Percentiles rank a stretch among this genome's conserved stretches.
These are phyloP conservation scores for Sebastes diaconus DNA, from an alignment of 2,797 vertebrate genomes.

Conservation along the genomic window DNA sequence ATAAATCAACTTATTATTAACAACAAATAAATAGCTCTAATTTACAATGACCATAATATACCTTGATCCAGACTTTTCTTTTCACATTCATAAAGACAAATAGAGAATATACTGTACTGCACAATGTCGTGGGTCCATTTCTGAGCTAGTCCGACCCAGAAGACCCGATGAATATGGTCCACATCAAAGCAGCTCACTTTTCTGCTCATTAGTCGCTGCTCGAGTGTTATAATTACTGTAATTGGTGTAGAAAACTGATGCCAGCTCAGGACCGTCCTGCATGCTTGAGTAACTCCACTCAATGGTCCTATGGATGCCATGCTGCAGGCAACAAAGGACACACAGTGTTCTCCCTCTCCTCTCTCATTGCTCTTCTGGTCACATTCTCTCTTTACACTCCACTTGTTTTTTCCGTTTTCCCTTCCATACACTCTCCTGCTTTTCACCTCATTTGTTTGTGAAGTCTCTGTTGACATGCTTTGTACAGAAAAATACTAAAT, in stretches of 20 bases:
- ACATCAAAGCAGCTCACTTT: slow-evolving; percentile 12
- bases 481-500: background rate
- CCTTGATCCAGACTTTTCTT: background rate
- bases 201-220: slow-evolving; percentile 42
- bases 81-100: background rate
- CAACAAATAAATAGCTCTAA: too few relatives aligned
- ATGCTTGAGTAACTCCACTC: slow-evolving; percentile 63
- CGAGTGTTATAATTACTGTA: slow-evolving; percentile 53
- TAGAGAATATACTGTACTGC: background rate
- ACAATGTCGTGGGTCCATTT: background rate
- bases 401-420: background rate
- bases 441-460: background rate
- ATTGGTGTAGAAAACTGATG: slow-evolving; percentile 55
- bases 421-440: background rate
- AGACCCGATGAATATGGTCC: background rate
- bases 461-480: background rate
- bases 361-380: slow-evolving; percentile 47
- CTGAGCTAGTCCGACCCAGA: background rate
- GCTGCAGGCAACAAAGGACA: slow-evolving; percentile 48
- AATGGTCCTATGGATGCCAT: slow-evolving; percentile 39
- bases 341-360: background rate
- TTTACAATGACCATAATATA: background rate
- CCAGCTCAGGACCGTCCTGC: slow-evolving; percentile 33
- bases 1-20: too few relatives aligned
- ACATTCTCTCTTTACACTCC: slow-evolving; percentile 45